phyloP scores from a whole-genome alignment of 2,113 vertebrate genomes.

The Paradoxurus hermaphroditus region DNA sequence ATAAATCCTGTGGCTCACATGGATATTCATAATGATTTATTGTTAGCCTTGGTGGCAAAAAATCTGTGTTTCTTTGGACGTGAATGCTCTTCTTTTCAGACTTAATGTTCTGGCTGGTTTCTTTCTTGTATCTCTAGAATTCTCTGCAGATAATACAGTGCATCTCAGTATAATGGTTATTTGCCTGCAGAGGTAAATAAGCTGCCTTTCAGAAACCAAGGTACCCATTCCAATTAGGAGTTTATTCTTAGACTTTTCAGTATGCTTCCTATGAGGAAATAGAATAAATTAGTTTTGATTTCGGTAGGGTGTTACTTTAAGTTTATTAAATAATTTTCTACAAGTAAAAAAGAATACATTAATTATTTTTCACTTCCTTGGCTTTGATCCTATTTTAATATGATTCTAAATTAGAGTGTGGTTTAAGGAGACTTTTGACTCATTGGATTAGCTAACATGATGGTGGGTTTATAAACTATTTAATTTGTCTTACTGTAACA shows the following conservation, averaged over 20 bases:
- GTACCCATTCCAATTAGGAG: slow-evolving; percentile 79
- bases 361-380: slow-evolving; percentile 81
- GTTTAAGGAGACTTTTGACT: slow-evolving; percentile 71
- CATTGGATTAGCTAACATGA: slow-evolving; percentile 81
- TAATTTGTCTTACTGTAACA: slow-evolving; percentile 83
- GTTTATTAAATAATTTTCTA: slow-evolving; percentile 84
- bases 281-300: slow-evolving; percentile 79
- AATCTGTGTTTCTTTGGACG: slow-evolving; percentile 67
- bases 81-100: slow-evolving; percentile 58
- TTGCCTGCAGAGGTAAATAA: slow-evolving; percentile 74
- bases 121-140: slow-evolving; percentile 61
- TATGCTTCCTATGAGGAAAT: slow-evolving; percentile 76
- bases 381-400: slow-evolving; percentile 79
- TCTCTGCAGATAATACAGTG: slow-evolving; percentile 46
- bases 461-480: slow-evolving; percentile 82
- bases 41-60: slow-evolving; percentile 21
- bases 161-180: slow-evolving; percentile 46
- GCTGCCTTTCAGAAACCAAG: slow-evolving; percentile 76
- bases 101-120: slow-evolving; percentile 56
- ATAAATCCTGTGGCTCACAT: slow-evolving; percentile 38
- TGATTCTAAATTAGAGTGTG: slow-evolving; percentile 80
- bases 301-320: slow-evolving; percentile 74
- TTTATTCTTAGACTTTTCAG: slow-evolving; percentile 81
- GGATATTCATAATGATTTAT: slow-evolving; percentile 56
- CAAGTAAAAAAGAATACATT: slow-evolving; percentile 79